phyloP scores from a whole-genome alignment of 2,797 vertebrate genomes.

The Macropus fuliginosus region DNA sequence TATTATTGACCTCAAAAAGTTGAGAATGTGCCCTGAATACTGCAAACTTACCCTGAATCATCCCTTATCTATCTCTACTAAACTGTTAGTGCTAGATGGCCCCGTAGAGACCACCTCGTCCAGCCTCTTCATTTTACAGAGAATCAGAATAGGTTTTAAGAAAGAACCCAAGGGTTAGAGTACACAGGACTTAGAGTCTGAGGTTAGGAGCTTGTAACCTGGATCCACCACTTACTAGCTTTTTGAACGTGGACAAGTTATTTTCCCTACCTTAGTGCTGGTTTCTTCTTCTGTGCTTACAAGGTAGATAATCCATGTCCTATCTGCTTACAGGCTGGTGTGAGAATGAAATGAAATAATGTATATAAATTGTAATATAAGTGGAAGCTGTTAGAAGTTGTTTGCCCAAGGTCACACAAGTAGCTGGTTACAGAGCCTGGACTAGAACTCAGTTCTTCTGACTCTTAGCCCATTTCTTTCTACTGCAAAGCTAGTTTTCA shows the following conservation, averaged over 20 bases:
- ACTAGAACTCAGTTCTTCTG: slow-evolving; percentile 14
- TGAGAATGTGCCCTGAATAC: not conserved
- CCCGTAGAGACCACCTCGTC: not conserved
- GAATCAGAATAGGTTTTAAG: not conserved
- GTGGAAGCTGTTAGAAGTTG: not conserved
- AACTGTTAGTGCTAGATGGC: not conserved
- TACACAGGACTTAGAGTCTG: slow-evolving; percentile 2
- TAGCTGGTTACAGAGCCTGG: not conserved
- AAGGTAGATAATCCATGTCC: not conserved
- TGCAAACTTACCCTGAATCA: not conserved
- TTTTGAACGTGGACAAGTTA: not conserved
- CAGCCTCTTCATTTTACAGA: not conserved
- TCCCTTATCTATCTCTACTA: not conserved
- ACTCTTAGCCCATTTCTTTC: not conserved
- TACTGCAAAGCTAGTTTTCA: not conserved
- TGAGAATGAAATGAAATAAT: slow-evolving; percentile 11
- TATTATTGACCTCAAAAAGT: not conserved
- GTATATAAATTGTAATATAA: not conserved
- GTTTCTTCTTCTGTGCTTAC: slow-evolving; percentile 13
- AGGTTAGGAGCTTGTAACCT: not conserved
- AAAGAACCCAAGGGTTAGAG: not conserved
- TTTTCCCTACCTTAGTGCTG: not conserved
- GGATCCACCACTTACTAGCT: not conserved
- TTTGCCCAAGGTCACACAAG: slow-evolving; percentile 6
- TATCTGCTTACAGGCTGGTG: not conserved